A percentile compares a stretch with the other conserved stretches of the same genome.
phyloP scores from a whole-genome alignment of 1,140 invertebrate species.

The Rhopalosiphum maidis region DNA sequence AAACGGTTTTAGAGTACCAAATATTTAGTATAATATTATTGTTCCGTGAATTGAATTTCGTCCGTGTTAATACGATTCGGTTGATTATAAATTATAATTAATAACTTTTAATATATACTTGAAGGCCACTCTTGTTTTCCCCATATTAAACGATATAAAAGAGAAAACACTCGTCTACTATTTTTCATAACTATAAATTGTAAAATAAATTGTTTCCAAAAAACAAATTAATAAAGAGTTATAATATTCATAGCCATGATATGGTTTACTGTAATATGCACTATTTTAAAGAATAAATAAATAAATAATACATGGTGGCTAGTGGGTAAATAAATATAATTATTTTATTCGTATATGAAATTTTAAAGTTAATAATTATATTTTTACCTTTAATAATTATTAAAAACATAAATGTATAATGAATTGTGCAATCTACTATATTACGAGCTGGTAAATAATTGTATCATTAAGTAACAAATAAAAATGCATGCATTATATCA shows the following conservation, averaged over 20 bases:
- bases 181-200: not conserved
- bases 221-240: not conserved
- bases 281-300: too few relatives aligned
- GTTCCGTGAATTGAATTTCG: not conserved
- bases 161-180: not conserved
- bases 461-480: not conserved
- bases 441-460: not conserved
- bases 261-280: not conserved
- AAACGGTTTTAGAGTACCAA: not conserved
- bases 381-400: too few relatives aligned
- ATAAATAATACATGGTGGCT: not conserved
- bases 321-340: not conserved
- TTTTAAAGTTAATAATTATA: not conserved
- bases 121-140: not conserved
- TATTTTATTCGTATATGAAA: not conserved
- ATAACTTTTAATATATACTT: not conserved
- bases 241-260: too few relatives aligned
- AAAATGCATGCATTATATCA: too few relatives aligned
- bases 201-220: not conserved
- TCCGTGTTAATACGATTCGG: not conserved
- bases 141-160: not conserved
- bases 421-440: not conserved
- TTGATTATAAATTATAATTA: not conserved
- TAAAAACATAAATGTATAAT: too few relatives aligned
- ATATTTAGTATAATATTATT: not conserved